Evolutionary conservation across 1,140 invertebrate species (phyloP).

Genomic region (Chlorops oryzae): DNA sequence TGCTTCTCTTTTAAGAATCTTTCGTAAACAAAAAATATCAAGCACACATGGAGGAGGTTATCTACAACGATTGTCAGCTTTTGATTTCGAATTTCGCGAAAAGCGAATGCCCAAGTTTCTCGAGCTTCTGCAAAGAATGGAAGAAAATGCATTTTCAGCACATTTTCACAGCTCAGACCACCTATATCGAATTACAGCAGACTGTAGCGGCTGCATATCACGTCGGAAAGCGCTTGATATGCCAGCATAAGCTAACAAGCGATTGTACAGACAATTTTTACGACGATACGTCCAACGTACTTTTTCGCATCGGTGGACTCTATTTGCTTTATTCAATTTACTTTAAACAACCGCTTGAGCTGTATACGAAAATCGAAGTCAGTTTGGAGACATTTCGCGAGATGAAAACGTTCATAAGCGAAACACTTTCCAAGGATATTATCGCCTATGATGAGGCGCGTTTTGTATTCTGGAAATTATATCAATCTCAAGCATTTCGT

Average conservation of each 20-base stretch:
- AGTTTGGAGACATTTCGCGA: constrained; percentile 25
- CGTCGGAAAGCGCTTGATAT: constrained; percentile 24
- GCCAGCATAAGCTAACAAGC: constrained; percentile 21
- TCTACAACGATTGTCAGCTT: constrained; percentile 10
- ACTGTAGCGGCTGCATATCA: constrained; percentile 32
- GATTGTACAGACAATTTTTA: background rate
- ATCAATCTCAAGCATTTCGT: constrained; percentile 26
- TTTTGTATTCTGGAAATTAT: constrained; percentile 29
- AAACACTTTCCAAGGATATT: constrained; percentile 14
- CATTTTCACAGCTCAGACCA: constrained; percentile 30
- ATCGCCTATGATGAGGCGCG: constrained; percentile 24
- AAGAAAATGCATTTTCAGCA: constrained; percentile 27
- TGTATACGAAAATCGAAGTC: constrained; percentile 31
- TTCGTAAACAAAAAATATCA: too few relatives aligned
- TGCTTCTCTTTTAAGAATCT: too few relatives aligned
- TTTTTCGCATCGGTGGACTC: constrained; percentile 24
- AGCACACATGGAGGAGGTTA: constrained; percentile 12
- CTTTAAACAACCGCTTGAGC: constrained; percentile 37
- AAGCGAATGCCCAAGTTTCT: constrained; percentile 13
- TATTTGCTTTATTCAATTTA: constrained; percentile 34
- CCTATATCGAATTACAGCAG: constrained; percentile 30
- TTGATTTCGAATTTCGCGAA: constrained; percentile 7
- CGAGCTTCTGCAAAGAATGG: constrained; percentile 30
- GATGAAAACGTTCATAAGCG: constrained; percentile 20
- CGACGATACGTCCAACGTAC: constrained; percentile 8